phyloP scores from a whole-genome alignment of 2,113 vertebrate species.

The Odobenus rosmarus region DNA sequence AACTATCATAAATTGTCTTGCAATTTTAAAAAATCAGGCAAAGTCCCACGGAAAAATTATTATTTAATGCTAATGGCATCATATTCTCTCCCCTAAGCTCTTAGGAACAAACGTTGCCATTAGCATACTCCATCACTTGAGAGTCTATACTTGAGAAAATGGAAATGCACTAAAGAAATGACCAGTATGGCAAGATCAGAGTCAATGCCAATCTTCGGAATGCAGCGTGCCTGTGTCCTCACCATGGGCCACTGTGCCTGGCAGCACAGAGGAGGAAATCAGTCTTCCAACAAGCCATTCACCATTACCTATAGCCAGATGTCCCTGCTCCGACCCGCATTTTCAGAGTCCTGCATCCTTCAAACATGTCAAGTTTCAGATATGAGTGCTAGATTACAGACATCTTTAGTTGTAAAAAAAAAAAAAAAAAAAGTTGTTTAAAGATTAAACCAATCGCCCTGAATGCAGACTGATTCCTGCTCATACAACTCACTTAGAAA shows the following conservation, averaged over 20 bases:
- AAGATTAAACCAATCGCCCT: conserved; percentile 39
- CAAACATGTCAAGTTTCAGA: conserved; percentile 52
- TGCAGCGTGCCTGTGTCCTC: background rate
- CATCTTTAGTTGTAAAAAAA: conserved; percentile 37
- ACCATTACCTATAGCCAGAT: background rate
- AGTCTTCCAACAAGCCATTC: background rate
- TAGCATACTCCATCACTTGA: background rate
- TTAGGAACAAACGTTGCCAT: background rate
- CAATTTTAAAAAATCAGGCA: conserved; percentile 40
- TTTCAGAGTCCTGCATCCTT: background rate
- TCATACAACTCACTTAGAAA: conserved; percentile 34
- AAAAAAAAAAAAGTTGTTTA: background rate
- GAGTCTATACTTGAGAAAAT: conserved; percentile 21
- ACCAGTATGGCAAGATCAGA: conserved; percentile 39
- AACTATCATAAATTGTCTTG: conserved; percentile 45
- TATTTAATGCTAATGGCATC: background rate
- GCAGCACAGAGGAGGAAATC: background rate
- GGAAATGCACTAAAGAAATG: conserved; percentile 46
- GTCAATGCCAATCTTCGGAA: background rate
- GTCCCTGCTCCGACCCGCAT: background rate
- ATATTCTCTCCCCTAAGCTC: background rate
- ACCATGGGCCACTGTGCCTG: background rate
- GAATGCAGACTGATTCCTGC: background rate
- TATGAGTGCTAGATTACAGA: conserved; percentile 33
- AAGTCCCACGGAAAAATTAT: background rate